A percentile compares a stretch with the other conserved stretches of the same genome.
Evolutionary conservation across 2,113 vertebrate genomes (phyloP).

Genomic region (Gallinago paraguaiae): DNA sequence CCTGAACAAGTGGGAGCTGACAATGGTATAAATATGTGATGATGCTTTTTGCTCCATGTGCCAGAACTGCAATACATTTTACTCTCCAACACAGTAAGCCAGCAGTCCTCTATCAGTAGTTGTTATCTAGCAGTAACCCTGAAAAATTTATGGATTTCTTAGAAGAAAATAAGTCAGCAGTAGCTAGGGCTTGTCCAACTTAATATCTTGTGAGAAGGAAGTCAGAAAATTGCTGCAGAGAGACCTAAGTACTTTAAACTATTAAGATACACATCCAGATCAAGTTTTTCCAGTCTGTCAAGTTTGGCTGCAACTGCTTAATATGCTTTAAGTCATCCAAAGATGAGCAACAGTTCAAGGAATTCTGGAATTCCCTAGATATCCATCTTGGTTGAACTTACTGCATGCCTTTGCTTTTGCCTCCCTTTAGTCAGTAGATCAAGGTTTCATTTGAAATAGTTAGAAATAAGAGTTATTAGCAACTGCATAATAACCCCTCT

Average conservation of each 20-base stretch:
- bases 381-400: background rate
- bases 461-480: background rate
- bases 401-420: background rate
- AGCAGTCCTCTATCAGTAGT: background rate
- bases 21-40: background rate
- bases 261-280: conserved; percentile 9
- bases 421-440: background rate
- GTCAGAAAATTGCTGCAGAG: conserved; percentile 9
- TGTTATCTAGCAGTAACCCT: conserved; percentile 20
- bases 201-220: conserved; percentile 21
- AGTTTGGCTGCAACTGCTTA: background rate
- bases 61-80: background rate
- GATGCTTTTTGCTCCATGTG: background rate
- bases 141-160: conserved; percentile 49
- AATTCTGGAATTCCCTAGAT: background rate
- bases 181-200: background rate
- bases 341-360: background rate
- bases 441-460: background rate
- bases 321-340: conserved; percentile 1
- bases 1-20: background rate
- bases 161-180: conserved; percentile 35
- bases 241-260: conserved; percentile 36
- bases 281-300: conserved; percentile 27
- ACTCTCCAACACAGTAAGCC: background rate
- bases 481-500: background rate